Percentiles rank a stretch among this genome's conserved stretches.
These are phyloP conservation scores for Serilophus lunatus DNA, from an alignment of 2,113 vertebrate species.

Conservation along the genomic window DNA sequence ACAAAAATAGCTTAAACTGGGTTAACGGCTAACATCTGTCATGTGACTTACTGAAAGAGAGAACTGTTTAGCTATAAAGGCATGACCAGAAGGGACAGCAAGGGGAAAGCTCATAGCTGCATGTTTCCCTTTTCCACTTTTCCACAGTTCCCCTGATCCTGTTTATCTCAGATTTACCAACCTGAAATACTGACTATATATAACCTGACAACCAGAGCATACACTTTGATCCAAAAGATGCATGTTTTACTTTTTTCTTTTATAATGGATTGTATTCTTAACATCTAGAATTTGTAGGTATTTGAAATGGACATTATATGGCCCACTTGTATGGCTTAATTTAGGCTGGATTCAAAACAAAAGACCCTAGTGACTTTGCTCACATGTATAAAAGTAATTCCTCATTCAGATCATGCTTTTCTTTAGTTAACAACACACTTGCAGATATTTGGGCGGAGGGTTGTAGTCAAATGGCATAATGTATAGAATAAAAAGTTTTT, in stretches of 20 bases:
- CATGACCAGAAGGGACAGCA: background rate
- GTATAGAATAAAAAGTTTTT: background rate
- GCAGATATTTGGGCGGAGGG: background rate
- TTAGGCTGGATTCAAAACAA: conserved; percentile 23
- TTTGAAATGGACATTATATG: background rate
- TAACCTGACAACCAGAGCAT: background rate
- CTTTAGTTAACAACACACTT: background rate
- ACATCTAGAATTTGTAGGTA: background rate
- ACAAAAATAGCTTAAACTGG: conserved; percentile 59
- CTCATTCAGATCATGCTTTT: background rate
- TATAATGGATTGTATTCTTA: background rate
- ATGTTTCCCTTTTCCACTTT: background rate
- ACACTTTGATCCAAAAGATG: background rate
- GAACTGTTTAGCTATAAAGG: background rate
- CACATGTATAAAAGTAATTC: conserved; percentile 1
- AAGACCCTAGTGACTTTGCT: conserved; percentile 14
- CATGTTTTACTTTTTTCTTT: background rate
- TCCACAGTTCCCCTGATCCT: background rate
- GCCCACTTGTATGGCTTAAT: background rate
- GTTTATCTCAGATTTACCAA: background rate
- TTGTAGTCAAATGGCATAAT: background rate
- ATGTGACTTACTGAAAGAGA: conserved; percentile 50
- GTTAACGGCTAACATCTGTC: background rate
- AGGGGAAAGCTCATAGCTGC: background rate
- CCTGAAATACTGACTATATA: background rate